phyloP scores from a whole-genome alignment of 2,113 vertebrate species.

The Labeo catla region DNA sequence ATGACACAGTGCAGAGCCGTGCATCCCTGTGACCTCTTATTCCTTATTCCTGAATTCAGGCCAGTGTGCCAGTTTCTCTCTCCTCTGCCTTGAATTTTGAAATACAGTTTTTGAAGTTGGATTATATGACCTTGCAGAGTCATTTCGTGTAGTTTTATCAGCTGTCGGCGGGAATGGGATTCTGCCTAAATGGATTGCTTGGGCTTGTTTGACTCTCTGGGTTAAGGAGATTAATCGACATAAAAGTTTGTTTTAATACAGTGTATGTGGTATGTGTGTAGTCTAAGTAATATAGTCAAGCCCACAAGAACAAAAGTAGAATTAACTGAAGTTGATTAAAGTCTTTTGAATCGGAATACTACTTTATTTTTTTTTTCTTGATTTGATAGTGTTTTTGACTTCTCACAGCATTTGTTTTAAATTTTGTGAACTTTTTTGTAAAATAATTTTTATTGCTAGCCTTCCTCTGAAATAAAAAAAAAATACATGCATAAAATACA shows the following conservation, averaged over 20 bases:
- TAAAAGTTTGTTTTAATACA: neutral
- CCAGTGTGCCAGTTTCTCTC: constrained; percentile 6
- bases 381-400: neutral
- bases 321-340: neutral
- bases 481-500: too few relatives aligned
- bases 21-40: constrained; percentile 3
- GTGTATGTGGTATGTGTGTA: neutral
- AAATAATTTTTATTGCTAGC: too few relatives aligned
- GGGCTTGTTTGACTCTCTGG: constrained; percentile 1
- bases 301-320: neutral
- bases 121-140: constrained; percentile 8
- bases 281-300: neutral
- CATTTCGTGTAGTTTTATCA: neutral
- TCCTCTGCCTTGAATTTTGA: constrained; percentile 5
- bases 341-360: neutral
- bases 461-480: too few relatives aligned
- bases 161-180: neutral
- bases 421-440: neutral
- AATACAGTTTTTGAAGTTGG: neutral
- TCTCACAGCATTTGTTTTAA: neutral
- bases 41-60: neutral
- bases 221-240: neutral
- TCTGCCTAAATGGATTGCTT: constrained; percentile 3
- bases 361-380: neutral
- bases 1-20: constrained; percentile 2